Base-by-base conservation (phyloP, 1,140 invertebrate genomes). In the Schlechtendalia chinensis region DNA sequence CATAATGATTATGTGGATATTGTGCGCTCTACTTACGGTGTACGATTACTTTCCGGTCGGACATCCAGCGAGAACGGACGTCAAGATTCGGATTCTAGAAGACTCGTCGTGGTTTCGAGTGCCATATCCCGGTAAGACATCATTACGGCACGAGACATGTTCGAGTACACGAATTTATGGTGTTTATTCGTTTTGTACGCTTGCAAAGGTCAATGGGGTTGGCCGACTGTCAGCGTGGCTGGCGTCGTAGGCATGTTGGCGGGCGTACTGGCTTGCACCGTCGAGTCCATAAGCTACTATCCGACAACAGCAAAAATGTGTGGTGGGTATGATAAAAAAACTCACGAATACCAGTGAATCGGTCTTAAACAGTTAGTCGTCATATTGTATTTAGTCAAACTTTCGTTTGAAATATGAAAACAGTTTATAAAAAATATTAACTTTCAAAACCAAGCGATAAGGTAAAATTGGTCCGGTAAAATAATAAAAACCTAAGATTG, bases 271-370 rank as follows among this genome's bases (percentile, higher is more conserved):
- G 92, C 93, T 1, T 94, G 93, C 67, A 92, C 93, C 0, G 91
- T 96, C 11, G 94, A 96, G 86, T 94, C 93, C 1, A 90, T 96
- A 75, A 94, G 94, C 83, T 95, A 96, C 86, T 96, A 96, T 86
- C 93, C 93, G 59, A 94, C 94, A 5, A 93, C 93, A 5, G 93
- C 94, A 0, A 89, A 91, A 85, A 91, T 95, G 89, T 91, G 92
- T 79, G 90, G 91, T 91, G 85, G 85, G 87, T 82, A 63, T 50
- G 12, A 12, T 50, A 50, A 8, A 50, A 50, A 6, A 50, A n/a
- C n/a, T 39, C 8, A 39, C 8, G 3, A 39, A 8, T 39, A 39
- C 32, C 8, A 39, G 32, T 39, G 32, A 39, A 39, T 39, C 8
- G 8, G 32, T 39, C 8, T 39, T 39, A 4, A 39, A 39, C 8